Evolutionary conservation across 2,888 invertebrate species (phyloP), one percentile per base, ranked within the genome.

Genomic region (Drosophila rubida): DNA sequence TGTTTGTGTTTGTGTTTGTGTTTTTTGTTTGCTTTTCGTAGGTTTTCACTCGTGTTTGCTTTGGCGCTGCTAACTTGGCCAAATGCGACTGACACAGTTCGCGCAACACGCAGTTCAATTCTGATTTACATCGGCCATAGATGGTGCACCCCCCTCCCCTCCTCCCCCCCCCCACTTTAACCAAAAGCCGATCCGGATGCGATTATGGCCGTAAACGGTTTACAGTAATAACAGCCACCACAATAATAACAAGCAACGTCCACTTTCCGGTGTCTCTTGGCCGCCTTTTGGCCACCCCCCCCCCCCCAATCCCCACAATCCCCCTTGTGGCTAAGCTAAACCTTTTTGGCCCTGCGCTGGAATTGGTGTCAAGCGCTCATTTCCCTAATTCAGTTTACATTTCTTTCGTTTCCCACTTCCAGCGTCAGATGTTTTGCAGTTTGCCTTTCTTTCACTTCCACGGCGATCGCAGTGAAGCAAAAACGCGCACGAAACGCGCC

Each of bases 311-410:
- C 14, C 13, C 1, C 6, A 5, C 25, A 25, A 4, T 6, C 25
- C 6, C 25, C 3, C n/a, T n/a, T n/a, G 6, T 6, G 5, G 1
- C 6, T 6, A 4, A 9, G 8, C 41, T 9, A 16, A 41, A 41
- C 41, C 41, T 19, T 16, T 39, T 32, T 42, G 51, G 39, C 32
- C 30, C 30, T 32, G 30, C 30, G 14, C 23, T 59, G 19, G 14
- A 27, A 82, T 68, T 63, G 87, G 82, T 82, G 82, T 82, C 82
- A 82, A 82, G 87, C 87, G 78, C 82, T 83, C 84, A 82, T 82
- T 82, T 82, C 78, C 82, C 82, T 86, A 82, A 86, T 82, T 83
- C 54, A 80, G 83, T 82, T 82, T 44, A 69, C 57, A 63, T 76
- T 81, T 73, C 48, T 69, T 59, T 57, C 14, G 4, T 30, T 55